These are phyloP conservation scores for Escarpia spicata DNA, from an alignment of 2,888 invertebrate genomes.

Conservation along the genomic window DNA sequence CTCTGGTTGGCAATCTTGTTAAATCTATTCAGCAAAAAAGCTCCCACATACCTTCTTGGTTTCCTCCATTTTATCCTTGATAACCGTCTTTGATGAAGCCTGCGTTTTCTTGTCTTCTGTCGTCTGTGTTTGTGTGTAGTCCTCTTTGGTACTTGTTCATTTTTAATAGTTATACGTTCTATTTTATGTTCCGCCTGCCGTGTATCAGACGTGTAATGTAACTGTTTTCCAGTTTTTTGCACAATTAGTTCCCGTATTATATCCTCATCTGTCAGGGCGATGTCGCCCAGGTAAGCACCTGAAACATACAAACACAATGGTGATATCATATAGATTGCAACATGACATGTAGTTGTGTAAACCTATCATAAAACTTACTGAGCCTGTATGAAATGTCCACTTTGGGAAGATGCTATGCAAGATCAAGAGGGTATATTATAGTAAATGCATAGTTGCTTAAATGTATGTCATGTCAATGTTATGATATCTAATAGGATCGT, in stretches of 20 bases:
- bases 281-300: constrained; percentile 42
- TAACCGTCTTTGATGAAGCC: neutral
- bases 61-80: neutral
- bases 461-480: neutral
- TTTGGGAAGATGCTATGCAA: neutral
- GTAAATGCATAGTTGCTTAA: neutral
- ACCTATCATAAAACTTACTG: neutral
- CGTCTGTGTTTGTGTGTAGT: neutral
- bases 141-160: neutral
- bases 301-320: constrained; percentile 22
- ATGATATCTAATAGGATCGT: too few species aligned
- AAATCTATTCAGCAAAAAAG: neutral
- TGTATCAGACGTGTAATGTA: neutral
- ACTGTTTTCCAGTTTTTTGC: constrained; percentile 21
- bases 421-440: neutral
- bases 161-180: neutral
- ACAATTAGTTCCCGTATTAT: constrained; percentile 1
- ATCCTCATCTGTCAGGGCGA: constrained; percentile 42
- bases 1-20: neutral
- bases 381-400: neutral
- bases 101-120: constrained; percentile 19
- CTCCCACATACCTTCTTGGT: neutral
- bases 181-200: neutral
- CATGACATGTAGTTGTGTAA: neutral
- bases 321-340: neutral